Conservation (phyloP, 2,888 invertebrate species). For the Athetis lepigone region DNA sequence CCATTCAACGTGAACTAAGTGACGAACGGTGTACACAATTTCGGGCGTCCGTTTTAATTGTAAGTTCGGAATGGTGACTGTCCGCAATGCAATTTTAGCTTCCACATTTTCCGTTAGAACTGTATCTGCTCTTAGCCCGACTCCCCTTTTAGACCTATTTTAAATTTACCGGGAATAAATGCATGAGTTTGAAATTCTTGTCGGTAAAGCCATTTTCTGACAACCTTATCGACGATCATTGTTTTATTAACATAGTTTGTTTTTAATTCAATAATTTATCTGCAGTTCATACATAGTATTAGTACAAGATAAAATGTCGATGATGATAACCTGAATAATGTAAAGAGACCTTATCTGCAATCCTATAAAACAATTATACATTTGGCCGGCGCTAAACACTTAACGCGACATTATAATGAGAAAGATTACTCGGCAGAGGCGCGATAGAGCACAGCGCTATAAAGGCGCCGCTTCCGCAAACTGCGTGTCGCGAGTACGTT, state of each 20-base stretch:
- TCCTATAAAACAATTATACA: conserved; percentile 18
- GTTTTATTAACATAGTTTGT: no score
- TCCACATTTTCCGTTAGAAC: conserved; percentile 71
- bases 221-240: neutral
- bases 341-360: neutral
- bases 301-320: neutral
- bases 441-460: conserved; percentile 37
- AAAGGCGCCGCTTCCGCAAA: conserved; percentile 73
- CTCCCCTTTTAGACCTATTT: conserved; percentile 50
- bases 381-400: conserved; percentile 13
- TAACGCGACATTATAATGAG: conserved; percentile 16
- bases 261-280: no score
- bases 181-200: conserved; percentile 24
- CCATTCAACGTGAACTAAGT: conserved; percentile 79
- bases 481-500: conserved; percentile 74
- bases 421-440: conserved; percentile 13
- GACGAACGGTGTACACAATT: conserved; percentile 90
- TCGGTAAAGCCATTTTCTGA: neutral
- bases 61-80: conserved; percentile 81
- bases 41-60: conserved; percentile 90
- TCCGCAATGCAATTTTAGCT: conserved; percentile 85
- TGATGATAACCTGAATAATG: neutral
- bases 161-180: conserved; percentile 32
- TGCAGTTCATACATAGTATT: no score
- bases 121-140: conserved; percentile 59